Percentiles rank a stretch among this genome's conserved stretches.
These are phyloP conservation scores for Hoplias malabaricus DNA, from an alignment of 2,113 vertebrate species.

Conservation along the genomic window DNA sequence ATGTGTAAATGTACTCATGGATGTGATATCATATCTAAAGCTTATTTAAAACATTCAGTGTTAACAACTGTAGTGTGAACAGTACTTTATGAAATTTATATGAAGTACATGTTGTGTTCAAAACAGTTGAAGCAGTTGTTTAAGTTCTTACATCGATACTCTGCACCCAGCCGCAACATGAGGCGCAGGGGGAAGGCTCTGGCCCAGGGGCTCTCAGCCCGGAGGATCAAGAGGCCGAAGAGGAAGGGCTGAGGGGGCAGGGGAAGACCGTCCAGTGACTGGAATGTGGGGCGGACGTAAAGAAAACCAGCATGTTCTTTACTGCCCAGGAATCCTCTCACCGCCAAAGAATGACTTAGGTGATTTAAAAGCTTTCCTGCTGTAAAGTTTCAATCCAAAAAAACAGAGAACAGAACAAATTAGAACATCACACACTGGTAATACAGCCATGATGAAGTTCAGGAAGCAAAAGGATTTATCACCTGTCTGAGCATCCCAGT, in stretches of 20 bases:
- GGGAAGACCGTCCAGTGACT: slow-evolving; percentile 82
- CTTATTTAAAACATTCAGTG: no score
- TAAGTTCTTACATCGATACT: slow-evolving; percentile 83
- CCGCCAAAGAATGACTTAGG: slow-evolving; percentile 84
- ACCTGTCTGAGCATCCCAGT: slow-evolving; percentile 91
- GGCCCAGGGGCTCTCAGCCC: slow-evolving; percentile 90
- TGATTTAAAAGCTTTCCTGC: slow-evolving; percentile 85
- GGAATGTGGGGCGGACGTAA: slow-evolving; percentile 84
- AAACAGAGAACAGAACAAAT: background rate
- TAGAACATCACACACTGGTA: no score
- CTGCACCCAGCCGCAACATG: slow-evolving; percentile 88
- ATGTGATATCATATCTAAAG: background rate
- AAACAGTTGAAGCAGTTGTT: background rate
- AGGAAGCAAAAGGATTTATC: slow-evolving; percentile 51
- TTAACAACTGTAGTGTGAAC: no score
- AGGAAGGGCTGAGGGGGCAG: slow-evolving; percentile 87
- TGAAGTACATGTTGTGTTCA: no score
- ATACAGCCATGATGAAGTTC: background rate
- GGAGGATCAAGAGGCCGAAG: slow-evolving; percentile 89
- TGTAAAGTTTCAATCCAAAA: slow-evolving; percentile 1
- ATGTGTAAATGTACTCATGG: background rate
- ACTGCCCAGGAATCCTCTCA: slow-evolving; percentile 80
- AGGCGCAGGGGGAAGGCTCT: slow-evolving; percentile 91
- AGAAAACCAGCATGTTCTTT: slow-evolving; percentile 91
- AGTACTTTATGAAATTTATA: no score